phyloP scores from a whole-genome alignment of 2,888 invertebrate species.

The Amphimallon solstitiale region DNA sequence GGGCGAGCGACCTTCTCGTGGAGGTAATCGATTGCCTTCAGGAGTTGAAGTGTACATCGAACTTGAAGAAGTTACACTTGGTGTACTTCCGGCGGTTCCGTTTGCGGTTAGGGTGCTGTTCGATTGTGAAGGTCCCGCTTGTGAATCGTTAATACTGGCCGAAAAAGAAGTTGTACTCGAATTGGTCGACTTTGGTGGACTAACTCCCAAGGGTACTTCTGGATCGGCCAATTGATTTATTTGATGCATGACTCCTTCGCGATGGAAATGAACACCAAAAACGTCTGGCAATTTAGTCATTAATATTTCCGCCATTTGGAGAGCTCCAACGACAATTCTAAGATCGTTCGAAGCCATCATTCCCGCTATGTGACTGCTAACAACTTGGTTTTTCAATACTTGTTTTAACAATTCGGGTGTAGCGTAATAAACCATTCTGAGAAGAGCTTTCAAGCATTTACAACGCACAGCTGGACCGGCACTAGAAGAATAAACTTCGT shows the following conservation, averaged over 20 bases:
- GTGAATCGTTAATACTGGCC: constrained; percentile 62
- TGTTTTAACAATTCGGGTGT: constrained; percentile 85
- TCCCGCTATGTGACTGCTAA: constrained; percentile 96
- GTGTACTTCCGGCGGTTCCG: constrained; percentile 56
- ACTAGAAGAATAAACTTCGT: constrained; percentile 98
- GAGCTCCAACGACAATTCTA: constrained; percentile 89
- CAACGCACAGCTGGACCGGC: constrained; percentile 98
- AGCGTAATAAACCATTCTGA: constrained; percentile 97
- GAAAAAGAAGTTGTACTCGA: constrained; percentile 65
- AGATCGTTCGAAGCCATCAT: constrained; percentile 98
- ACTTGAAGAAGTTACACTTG: constrained; percentile 52
- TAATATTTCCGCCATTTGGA: constrained; percentile 96
- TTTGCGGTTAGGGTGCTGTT: constrained; percentile 54
- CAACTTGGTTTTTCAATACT: constrained; percentile 78
- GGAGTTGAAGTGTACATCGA: constrained; percentile 63
- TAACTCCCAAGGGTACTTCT: constrained; percentile 68
- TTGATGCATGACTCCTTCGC: constrained; percentile 98
- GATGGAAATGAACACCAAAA: constrained; percentile 93
- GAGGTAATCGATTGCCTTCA: constrained; percentile 51
- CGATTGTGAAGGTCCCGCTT: constrained; percentile 61
- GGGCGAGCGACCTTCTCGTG: constrained; percentile 58
- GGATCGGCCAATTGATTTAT: constrained; percentile 76
- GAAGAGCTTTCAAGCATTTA: constrained; percentile 93
- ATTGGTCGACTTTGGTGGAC: constrained; percentile 67
- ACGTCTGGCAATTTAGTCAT: constrained; percentile 97